phyloP scores from a whole-genome alignment of 2,888 invertebrate species.

The Platynereis dumerilii region DNA sequence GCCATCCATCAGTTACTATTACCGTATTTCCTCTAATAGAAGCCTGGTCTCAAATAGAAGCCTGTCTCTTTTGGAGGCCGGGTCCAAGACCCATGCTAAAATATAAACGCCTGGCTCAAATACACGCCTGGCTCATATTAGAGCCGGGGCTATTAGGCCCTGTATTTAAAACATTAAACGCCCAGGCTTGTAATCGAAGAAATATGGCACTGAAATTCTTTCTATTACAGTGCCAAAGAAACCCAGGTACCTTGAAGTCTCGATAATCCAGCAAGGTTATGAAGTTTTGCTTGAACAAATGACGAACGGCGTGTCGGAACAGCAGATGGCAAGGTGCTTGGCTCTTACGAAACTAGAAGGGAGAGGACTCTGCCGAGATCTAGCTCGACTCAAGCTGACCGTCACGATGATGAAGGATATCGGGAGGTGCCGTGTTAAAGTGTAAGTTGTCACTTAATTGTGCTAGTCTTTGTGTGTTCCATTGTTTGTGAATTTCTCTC shows the following conservation, averaged over 20 bases:
- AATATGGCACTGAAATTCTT: conserved; percentile 15
- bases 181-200: too few relatives aligned
- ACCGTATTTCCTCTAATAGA: too few relatives aligned
- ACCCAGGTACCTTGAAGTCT: conserved; percentile 38
- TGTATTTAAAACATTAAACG: too few relatives aligned
- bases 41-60: too few relatives aligned
- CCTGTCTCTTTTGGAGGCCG: too few relatives aligned
- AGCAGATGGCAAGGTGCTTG: conserved; percentile 44
- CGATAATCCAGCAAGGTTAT: conserved; percentile 67
- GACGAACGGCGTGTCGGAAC: conserved; percentile 67
- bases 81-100: neutral
- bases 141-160: too few relatives aligned
- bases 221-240: neutral
- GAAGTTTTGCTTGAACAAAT: conserved; percentile 66
- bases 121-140: too few relatives aligned
- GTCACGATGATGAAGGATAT: conserved; percentile 67
- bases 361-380: conserved; percentile 27
- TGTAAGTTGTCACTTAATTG: conserved; percentile 36
- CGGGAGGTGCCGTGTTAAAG: conserved; percentile 67
- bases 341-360: conserved; percentile 48
- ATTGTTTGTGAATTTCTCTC: too few relatives aligned
- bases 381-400: conserved; percentile 64
- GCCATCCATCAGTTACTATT: too few relatives aligned
- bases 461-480: too few relatives aligned
- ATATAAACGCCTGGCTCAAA: neutral